Conservation (phyloP, 1,140 invertebrate genomes). For the Hyles euphorbiae region DNA sequence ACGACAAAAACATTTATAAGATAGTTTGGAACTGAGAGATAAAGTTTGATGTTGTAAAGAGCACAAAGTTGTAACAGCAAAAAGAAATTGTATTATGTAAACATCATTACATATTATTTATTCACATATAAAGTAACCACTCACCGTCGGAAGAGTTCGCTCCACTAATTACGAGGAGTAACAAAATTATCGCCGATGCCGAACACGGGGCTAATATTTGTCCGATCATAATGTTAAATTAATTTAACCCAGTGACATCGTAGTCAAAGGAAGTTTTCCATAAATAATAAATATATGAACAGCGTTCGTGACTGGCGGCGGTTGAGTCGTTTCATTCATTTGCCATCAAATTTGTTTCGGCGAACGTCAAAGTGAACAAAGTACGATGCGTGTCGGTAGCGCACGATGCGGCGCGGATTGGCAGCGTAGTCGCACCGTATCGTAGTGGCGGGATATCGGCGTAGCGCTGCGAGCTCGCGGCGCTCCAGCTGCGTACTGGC, state of each 20-base stretch:
- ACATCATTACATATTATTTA: background rate
- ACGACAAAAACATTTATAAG: too few species aligned
- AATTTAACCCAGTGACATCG: conserved; percentile 41
- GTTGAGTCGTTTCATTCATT: conserved; percentile 58
- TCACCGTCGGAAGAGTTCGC: conserved; percentile 57
- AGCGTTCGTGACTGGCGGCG: conserved; percentile 38
- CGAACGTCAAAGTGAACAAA: conserved; percentile 42
- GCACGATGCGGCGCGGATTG: conserved; percentile 20
- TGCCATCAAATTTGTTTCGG: conserved; percentile 47
- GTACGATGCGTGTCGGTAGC: conserved; percentile 23
- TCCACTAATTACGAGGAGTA: conserved; percentile 41
- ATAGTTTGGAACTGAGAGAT: too few species aligned
- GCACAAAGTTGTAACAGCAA: too few species aligned
- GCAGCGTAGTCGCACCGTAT: conserved; percentile 14
- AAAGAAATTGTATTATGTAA: background rate
- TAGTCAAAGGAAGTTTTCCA: conserved; percentile 47
- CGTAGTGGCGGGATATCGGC: conserved; percentile 27
- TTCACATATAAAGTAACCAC: conserved; percentile 16
- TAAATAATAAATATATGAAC: conserved; percentile 41
- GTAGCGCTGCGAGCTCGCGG: conserved; percentile 42
- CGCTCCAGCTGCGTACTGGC: conserved; percentile 61
- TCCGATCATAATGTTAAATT: conserved; percentile 38
- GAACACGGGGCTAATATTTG: conserved; percentile 41
- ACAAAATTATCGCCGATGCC: conserved; percentile 27
- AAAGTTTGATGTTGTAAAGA: too few species aligned